Evolutionary conservation across 2,888 invertebrate genomes (phyloP).

Genomic region (Andricus quercusramuli): DNA sequence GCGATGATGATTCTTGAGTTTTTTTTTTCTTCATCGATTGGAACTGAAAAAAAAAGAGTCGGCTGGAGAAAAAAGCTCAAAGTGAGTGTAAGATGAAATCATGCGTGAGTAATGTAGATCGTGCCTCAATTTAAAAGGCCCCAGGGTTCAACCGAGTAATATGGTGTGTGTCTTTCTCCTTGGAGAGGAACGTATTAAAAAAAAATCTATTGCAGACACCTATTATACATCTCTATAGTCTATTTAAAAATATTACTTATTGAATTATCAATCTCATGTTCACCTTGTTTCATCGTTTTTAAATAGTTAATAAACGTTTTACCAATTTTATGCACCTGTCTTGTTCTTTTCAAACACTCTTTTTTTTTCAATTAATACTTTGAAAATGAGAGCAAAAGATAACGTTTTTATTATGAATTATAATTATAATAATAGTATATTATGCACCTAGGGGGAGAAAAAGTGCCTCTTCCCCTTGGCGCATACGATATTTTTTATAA

Average conservation of each 20-base stretch:
- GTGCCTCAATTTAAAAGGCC: constrained; percentile 60
- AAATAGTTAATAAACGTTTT: constrained; percentile 78
- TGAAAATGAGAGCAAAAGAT: no score
- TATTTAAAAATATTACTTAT: constrained; percentile 78
- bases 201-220: constrained; percentile 66
- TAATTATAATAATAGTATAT: no score
- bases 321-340: constrained; percentile 71
- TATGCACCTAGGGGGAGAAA: no score
- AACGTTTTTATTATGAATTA: no score
- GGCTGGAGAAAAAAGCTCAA: constrained; percentile 8
- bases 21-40: constrained; percentile 45
- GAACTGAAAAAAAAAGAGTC: background rate
- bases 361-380: no score
- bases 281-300: constrained; percentile 78
- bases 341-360: no score
- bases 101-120: constrained; percentile 55
- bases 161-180: constrained; percentile 67
- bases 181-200: constrained; percentile 69
- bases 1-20: constrained; percentile 41
- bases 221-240: constrained; percentile 78
- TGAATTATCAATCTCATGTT: constrained; percentile 78
- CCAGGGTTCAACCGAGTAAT: constrained; percentile 62
- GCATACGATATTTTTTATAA: no score
- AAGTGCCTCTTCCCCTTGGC: no score
- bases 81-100: constrained; percentile 36